Base-by-base conservation (phyloP, 92 coral and sea anemone species). In the Meandrina meandrites region DNA sequence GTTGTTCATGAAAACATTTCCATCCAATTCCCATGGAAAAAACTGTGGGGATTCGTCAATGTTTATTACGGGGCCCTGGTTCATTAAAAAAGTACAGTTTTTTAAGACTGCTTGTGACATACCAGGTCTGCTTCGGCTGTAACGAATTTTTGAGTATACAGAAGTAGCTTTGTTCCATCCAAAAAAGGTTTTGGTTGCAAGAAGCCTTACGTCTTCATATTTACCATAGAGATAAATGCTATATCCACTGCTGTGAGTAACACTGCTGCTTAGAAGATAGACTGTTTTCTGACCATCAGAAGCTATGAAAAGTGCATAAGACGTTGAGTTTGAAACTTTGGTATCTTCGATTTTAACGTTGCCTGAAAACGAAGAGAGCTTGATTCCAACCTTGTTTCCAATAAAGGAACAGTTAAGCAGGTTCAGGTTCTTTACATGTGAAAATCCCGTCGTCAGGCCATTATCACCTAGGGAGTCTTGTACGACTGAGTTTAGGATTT, bases 1-100 rank as follows among this genome's bases (percentile, higher is more conserved):
- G 74, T 90, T 90, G 79, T 85, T 79, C 62, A 51, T 22, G 62
- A 89, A 89, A 28, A 54, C 15, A 53, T 85, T 89, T 21, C 47
- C 85, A 36, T 62, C 76, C 32, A 89, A 67, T 57, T 77, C 82
- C 92, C 85, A 89, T 37, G 68, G 87, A 60, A 22, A 7, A 35
- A 17, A 28, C n/a, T 8, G 14, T 17, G 88, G 15, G 4, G 88
- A 73, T 7, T 3, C 5, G 19, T 57, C 24, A 35, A 89, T 84
- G 47, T 89, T 34, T 28, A 89, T 37, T 0, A 79, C 89, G 3
- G 83, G 89, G 34, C 92, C 89, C 0, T 34, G 83, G 37, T 85
- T 89, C 35, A 40, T 56, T 10, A 80, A 31, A 56, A 85, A 85
- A 21, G 82, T 79, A 51, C 77, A 50, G 32, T 79, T 76, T 40